Evolutionary conservation across 1,140 invertebrate species (phyloP).

Genomic region (Watersipora subatra): DNA sequence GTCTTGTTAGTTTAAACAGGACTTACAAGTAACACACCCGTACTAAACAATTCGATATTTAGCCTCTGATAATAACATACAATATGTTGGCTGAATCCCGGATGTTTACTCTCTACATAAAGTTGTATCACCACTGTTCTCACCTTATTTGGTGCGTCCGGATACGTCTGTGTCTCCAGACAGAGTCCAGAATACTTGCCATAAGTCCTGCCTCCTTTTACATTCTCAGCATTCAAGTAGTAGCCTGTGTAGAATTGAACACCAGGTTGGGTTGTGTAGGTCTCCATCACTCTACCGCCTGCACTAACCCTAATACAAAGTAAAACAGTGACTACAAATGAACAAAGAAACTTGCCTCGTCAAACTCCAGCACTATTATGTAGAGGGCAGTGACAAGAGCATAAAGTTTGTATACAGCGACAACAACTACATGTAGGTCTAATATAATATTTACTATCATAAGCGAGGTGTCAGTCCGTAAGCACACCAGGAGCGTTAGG

Average conservation of each 20-base stretch:
- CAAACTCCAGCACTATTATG: too few species aligned
- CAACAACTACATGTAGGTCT: conserved; percentile 4
- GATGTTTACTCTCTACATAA: too few species aligned
- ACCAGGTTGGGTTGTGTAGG: conserved; percentile 71
- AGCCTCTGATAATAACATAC: background rate
- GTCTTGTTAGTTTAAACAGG: too few species aligned
- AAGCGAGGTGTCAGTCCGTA: too few species aligned
- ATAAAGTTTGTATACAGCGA: background rate
- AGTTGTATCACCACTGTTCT: too few species aligned
- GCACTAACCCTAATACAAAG: conserved; percentile 8
- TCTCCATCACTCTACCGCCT: conserved; percentile 59
- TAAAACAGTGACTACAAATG: too few species aligned
- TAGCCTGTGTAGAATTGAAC: conserved; percentile 79
- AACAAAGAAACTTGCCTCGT: too few species aligned
- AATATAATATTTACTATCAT: too few species aligned
- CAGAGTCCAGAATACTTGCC: conserved; percentile 67
- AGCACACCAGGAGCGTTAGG: too few species aligned
- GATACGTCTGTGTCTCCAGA: conserved; percentile 81
- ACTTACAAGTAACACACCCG: too few species aligned
- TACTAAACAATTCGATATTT: conserved; percentile 2
- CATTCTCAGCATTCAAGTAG: conserved; percentile 50
- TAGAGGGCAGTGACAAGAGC: too few species aligned
- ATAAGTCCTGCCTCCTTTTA: conserved; percentile 58
- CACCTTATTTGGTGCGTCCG: conserved; percentile 74
- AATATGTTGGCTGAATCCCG: too few species aligned